Percentiles rank a stretch among this genome's conserved stretches.
Evolutionary conservation across 2,797 vertebrate species (phyloP).

Genomic region (Diplodus sargus): DNA sequence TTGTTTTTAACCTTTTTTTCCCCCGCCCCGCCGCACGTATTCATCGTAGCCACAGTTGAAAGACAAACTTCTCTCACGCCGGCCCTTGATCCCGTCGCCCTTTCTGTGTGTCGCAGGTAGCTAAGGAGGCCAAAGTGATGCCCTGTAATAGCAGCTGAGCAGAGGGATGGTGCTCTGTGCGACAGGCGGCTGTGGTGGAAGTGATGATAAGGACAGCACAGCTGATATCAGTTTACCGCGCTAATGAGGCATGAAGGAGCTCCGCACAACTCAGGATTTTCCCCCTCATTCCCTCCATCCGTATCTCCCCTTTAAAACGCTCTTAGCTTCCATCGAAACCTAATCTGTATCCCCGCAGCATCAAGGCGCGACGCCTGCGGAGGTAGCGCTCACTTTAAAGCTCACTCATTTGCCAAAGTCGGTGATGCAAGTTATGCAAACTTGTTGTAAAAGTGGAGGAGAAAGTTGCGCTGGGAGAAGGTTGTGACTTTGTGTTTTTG

Average conservation of each 20-base stretch:
- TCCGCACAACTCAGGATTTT: conserved; percentile 30
- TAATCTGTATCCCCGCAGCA: not conserved
- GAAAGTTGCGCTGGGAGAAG: conserved; percentile 18
- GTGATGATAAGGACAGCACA: conserved; percentile 49
- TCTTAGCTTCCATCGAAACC: conserved; percentile 1
- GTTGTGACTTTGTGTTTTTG: conserved; percentile 47
- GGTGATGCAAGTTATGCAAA: not conserved
- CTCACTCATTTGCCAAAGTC: conserved; percentile 10
- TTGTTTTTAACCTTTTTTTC: not conserved
- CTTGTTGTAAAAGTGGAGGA: conserved; percentile 8
- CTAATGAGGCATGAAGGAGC: conserved; percentile 72
- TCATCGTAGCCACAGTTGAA: not conserved
- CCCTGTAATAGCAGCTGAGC: conserved; percentile 37
- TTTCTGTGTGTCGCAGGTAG: conserved; percentile 14
- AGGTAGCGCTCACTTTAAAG: not conserved
- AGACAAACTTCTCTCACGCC: conserved; percentile 11
- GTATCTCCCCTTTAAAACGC: conserved; percentile 16
- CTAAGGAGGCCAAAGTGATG: conserved; percentile 33
- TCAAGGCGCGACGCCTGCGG: not conserved
- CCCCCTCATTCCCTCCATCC: conserved; percentile 18
- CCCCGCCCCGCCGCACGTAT: not conserved
- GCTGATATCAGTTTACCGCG: conserved; percentile 61
- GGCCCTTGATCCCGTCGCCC: not conserved
- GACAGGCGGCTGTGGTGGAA: conserved; percentile 12
- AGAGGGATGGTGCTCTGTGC: conserved; percentile 10